Conservation (phyloP, 2,113 vertebrate genomes). For the Todiramphus saurophagus region DNA sequence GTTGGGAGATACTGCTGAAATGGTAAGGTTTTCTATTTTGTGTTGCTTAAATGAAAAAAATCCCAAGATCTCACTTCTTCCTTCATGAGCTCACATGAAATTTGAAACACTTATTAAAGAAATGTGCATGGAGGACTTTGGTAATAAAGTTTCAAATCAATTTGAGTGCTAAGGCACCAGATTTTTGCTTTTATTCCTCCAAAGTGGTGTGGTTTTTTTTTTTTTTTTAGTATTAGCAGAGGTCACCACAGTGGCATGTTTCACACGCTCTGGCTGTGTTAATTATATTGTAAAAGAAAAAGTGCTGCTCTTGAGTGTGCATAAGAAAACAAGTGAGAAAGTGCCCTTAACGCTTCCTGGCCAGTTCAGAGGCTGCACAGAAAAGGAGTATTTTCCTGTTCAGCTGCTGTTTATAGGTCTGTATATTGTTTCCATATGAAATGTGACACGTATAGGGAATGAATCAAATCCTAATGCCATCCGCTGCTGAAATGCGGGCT, state of each 20-base stretch:
- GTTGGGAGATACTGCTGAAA: constrained; percentile 54
- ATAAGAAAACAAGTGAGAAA: neutral
- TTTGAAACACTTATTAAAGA: constrained; percentile 38
- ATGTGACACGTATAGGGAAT: neutral
- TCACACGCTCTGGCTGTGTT: neutral
- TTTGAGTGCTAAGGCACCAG: constrained; percentile 29
- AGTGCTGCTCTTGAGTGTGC: neutral
- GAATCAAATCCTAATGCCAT: neutral
- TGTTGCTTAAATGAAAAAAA: constrained; percentile 62
- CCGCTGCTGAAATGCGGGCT: neutral
- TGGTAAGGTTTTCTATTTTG: constrained; percentile 70
- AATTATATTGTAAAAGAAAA: constrained; percentile 19
- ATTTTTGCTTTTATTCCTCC: constrained; percentile 2
- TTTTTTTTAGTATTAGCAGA: constrained; percentile 28
- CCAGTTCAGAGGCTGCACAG: neutral
- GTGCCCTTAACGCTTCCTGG: neutral
- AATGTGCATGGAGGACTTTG: neutral
- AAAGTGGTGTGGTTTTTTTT: neutral
- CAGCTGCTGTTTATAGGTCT: neutral
- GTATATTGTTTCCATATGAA: neutral
- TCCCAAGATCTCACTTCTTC: constrained; percentile 1
- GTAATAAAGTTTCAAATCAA: constrained; percentile 61
- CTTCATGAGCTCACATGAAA: neutral
- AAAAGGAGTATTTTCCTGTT: neutral
- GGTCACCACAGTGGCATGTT: neutral